Base-by-base conservation (phyloP, 2,113 vertebrate species). In the Tupaia tana region DNA sequence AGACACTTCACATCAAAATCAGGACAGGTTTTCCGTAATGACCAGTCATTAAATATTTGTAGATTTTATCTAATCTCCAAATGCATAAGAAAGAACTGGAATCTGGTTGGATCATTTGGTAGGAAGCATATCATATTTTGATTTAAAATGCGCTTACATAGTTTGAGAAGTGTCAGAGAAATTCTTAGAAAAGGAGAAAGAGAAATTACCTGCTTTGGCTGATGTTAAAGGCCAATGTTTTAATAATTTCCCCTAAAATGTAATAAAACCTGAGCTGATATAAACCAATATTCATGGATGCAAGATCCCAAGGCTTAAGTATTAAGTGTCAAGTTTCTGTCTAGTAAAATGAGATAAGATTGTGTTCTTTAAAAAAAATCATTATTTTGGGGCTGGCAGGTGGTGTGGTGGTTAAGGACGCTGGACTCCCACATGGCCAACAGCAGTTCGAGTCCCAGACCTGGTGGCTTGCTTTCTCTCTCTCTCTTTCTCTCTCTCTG, bases 111-210 rank as follows among this genome's bases (percentile, higher is more conserved):
- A 27, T 90, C 19, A 58, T 74, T 79, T 84, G 19, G 88, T 69
- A 79, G 59, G 18, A 88, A 15, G 6, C 16, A 34, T 12, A 25
- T 61, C 25, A 54, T 6, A 12, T 74, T 54, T 6, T 87, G 71
- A 95, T 66, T 90, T 95, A 67, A 83, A 91, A 74, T 29, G 14
- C n/a, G 71, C 66, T 61, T 63, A 20, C 85, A 16, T 16, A 85
- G 93, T 63, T 86, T 94, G 66, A 25, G 59, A 67, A 90, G 78
- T 86, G 5, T 31, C 29, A 69, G 77, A 63, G 11, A 90, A 31
- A 81, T 85, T 85, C 52, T 95, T 71, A 94, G 74, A 66, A 92
- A 89, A 69, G 6, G 4, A 70, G 1, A n/a, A 58, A 71, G 75
- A 31, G 8, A 27, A 85, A 58, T 89, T 67, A 6, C 25, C 87